Evolutionary conservation across 1,140 invertebrate species (phyloP).

Genomic region (Zophobas atratus): DNA sequence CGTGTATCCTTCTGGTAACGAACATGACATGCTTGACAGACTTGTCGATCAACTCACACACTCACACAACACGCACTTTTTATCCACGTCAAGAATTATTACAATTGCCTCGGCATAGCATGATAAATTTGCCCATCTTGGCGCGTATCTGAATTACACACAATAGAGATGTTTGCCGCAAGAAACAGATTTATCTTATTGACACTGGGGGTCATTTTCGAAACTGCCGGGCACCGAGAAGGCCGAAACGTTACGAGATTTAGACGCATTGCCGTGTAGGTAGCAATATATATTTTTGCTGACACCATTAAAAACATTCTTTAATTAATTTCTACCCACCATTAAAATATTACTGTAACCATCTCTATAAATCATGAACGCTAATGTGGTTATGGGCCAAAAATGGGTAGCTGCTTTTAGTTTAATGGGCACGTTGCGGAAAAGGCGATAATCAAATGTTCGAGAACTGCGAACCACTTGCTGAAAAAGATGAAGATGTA

Average conservation of each 20-base stretch:
- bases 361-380: constrained; percentile 28
- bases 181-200: constrained; percentile 17
- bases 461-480: neutral
- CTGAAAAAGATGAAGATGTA: too few relatives aligned
- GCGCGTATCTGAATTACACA: constrained; percentile 26
- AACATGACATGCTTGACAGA: constrained; percentile 44
- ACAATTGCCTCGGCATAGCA: constrained; percentile 16
- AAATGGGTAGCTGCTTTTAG: constrained; percentile 29
- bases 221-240: neutral
- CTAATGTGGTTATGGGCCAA: constrained; percentile 23
- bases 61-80: constrained; percentile 26
- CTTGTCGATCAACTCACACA: constrained; percentile 39
- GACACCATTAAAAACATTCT: constrained; percentile 39
- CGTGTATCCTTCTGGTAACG: constrained; percentile 39
- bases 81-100: constrained; percentile 17
- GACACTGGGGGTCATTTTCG: neutral
- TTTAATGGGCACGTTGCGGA: constrained; percentile 10
- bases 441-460: neutral
- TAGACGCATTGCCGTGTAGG: constrained; percentile 1
- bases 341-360: constrained; percentile 18
- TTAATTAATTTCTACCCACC: constrained; percentile 37
- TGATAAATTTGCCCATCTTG: constrained; percentile 26
- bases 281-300: constrained; percentile 26
- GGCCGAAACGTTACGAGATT: neutral
- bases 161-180: constrained; percentile 30